A percentile compares a stretch with the other conserved stretches of the same genome.
phyloP scores from a whole-genome alignment of 2,888 invertebrate genomes.

The Zaprionus bogoriensis region DNA sequence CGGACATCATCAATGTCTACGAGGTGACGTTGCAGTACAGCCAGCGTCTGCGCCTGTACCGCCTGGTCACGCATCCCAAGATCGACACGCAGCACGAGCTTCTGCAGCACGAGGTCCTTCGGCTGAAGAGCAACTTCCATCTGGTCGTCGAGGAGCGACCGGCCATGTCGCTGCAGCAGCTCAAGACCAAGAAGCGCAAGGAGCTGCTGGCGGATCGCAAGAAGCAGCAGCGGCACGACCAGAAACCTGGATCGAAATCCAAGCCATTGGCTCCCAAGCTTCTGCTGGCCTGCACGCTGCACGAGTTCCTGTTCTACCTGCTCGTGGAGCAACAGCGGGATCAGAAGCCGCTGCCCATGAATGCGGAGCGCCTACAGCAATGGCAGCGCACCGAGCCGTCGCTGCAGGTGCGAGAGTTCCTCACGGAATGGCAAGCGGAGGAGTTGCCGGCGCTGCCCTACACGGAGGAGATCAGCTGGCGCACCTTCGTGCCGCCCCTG shows the following conservation, averaged over 20 bases:
- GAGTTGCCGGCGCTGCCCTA: constrained; percentile 79
- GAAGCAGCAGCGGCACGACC: constrained; percentile 6
- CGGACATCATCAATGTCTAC: constrained; percentile 64
- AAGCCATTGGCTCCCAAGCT: constrained; percentile 84
- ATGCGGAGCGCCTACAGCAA: constrained; percentile 56
- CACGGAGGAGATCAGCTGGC: constrained; percentile 86
- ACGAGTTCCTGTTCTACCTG: constrained; percentile 88
- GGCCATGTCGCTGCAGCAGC: constrained; percentile 20
- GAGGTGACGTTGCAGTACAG: constrained; percentile 71
- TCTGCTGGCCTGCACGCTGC: constrained; percentile 86
- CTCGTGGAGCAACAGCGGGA: constrained; percentile 85
- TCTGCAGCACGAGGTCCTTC: constrained; percentile 69
- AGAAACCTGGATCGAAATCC: not conserved
- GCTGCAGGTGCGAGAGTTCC: constrained; percentile 79
- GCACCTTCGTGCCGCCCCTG: constrained; percentile 88
- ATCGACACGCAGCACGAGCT: constrained; percentile 65
- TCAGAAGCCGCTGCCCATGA: constrained; percentile 58
- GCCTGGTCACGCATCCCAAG: constrained; percentile 79
- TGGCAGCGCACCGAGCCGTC: constrained; percentile 80
- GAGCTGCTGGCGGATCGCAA: constrained; percentile 27
- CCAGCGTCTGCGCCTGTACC: constrained; percentile 66
- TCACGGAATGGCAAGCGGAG: constrained; percentile 83
- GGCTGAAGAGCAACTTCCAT: constrained; percentile 72
- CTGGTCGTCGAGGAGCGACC: constrained; percentile 64
- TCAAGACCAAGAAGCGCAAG: constrained; percentile 29